Conservation (phyloP, 2,113 vertebrate genomes). For the Xiphophorus couchianus region DNA sequence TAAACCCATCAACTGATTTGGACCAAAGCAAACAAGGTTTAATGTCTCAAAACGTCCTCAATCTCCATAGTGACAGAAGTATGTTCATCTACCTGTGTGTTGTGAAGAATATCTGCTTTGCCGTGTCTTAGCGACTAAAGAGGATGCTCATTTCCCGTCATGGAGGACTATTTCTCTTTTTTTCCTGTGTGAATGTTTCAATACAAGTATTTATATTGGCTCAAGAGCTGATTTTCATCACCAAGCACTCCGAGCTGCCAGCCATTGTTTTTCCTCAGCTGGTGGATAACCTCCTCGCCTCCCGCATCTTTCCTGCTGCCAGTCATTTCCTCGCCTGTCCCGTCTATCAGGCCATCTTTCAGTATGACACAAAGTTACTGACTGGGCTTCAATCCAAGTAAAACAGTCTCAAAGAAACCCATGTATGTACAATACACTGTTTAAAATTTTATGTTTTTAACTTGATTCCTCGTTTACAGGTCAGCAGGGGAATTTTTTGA, state of each 20-base stretch:
- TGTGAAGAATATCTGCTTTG: conserved; percentile 47
- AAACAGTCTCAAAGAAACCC: background rate
- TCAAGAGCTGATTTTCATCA: conserved; percentile 56
- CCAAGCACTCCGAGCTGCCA: conserved; percentile 51
- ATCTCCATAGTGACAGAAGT: conserved; percentile 18
- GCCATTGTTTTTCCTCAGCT: conserved; percentile 76
- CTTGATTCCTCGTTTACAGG: background rate
- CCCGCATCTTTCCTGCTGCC: conserved; percentile 51
- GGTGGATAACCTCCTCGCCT: conserved; percentile 74
- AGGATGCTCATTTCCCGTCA: conserved; percentile 69
- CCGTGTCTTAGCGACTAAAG: conserved; percentile 38
- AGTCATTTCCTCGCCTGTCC: conserved; percentile 56
- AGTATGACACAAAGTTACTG: background rate
- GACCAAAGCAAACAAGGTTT: background rate
- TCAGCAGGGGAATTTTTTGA: background rate
- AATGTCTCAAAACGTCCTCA: background rate
- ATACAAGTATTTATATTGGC: conserved; percentile 79
- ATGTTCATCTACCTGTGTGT: background rate
- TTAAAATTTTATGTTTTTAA: background rate
- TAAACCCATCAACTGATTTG: background rate
- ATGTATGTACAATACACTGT: background rate
- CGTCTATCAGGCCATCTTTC: conserved; percentile 32
- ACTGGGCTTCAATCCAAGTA: background rate
- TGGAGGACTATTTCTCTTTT: conserved; percentile 55
- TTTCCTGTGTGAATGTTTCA: conserved; percentile 71